phyloP scores from a whole-genome alignment of 2,113 vertebrate genomes.

The Tautogolabrus adspersus region DNA sequence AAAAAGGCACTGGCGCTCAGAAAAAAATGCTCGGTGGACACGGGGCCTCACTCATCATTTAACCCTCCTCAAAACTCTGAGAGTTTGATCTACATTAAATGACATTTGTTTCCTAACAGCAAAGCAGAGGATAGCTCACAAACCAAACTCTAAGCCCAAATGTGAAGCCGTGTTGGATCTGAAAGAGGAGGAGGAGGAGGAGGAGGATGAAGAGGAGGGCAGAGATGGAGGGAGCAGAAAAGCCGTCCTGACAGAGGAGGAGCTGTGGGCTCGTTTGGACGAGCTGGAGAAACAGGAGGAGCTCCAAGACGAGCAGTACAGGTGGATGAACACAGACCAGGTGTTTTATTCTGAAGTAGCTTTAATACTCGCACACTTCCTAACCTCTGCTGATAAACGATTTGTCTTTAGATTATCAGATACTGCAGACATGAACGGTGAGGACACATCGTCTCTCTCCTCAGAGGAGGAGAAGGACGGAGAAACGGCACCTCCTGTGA shows the following conservation, averaged over 20 bases:
- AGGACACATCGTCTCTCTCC: constrained; percentile 85
- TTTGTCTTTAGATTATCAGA: constrained; percentile 79
- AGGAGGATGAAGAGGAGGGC: constrained; percentile 69
- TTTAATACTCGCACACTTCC: not conserved
- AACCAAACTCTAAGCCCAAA: constrained; percentile 93
- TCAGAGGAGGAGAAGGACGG: constrained; percentile 92
- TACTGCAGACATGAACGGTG: constrained; percentile 83
- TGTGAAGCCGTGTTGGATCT: constrained; percentile 79
- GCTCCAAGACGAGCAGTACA: constrained; percentile 87
- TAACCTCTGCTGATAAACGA: not conserved
- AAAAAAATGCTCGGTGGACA: not conserved
- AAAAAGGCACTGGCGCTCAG: no score
- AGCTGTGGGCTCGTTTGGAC: constrained; percentile 92
- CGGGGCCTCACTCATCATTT: not conserved
- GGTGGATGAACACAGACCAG: constrained; percentile 73
- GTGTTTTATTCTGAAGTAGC: not conserved
- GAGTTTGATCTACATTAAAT: no score
- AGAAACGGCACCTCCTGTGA: constrained; percentile 66
- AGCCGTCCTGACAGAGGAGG: constrained; percentile 84
- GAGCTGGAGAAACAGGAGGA: constrained; percentile 92
- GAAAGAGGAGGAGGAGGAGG: constrained; percentile 70
- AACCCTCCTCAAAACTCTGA: constrained; percentile 4
- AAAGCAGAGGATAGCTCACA: constrained; percentile 90
- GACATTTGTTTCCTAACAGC: constrained; percentile 74
- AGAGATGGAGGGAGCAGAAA: constrained; percentile 51